Evolutionary conservation across 2,888 invertebrate species (phyloP).

Genomic region (Mactromeris polynyma): DNA sequence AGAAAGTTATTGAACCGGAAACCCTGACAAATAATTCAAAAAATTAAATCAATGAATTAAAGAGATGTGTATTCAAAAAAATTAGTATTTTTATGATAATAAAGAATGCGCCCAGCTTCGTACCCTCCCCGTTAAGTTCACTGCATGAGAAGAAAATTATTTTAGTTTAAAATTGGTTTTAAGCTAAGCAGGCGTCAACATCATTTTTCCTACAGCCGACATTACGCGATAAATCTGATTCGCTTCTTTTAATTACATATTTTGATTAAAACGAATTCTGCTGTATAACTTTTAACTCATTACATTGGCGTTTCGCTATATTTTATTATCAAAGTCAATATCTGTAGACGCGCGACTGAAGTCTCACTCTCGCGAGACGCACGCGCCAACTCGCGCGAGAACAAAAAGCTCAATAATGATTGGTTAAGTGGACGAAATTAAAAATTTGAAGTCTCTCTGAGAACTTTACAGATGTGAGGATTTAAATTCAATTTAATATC

Average conservation of each 20-base stretch:
- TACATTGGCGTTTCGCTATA: background rate
- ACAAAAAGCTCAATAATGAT: conserved; percentile 45
- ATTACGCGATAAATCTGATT: conserved; percentile 40
- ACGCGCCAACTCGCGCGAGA: conserved; percentile 54
- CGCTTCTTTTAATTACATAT: conserved; percentile 41
- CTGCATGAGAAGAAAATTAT: conserved; percentile 13
- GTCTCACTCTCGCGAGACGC: conserved; percentile 44
- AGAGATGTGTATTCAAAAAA: conserved; percentile 31
- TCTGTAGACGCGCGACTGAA: conserved; percentile 35
- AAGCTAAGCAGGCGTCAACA: conserved; percentile 21
- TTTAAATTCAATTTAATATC: conserved; percentile 50
- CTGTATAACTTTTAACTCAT: background rate
- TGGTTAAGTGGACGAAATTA: conserved; percentile 40
- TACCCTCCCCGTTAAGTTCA: background rate
- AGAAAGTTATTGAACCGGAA: conserved; percentile 41
- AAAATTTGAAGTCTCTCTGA: conserved; percentile 39
- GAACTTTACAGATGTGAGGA: conserved; percentile 58
- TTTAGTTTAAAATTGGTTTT: conserved; percentile 16
- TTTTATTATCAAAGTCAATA: background rate
- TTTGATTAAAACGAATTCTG: conserved; percentile 11
- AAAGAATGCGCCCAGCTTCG: conserved; percentile 9
- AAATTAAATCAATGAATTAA: conserved; percentile 38
- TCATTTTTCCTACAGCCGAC: background rate
- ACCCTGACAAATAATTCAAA: conserved; percentile 34
- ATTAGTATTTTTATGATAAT: conserved; percentile 26